Base-by-base conservation (phyloP, 2,888 invertebrate species). In the Julus scanicus region DNA sequence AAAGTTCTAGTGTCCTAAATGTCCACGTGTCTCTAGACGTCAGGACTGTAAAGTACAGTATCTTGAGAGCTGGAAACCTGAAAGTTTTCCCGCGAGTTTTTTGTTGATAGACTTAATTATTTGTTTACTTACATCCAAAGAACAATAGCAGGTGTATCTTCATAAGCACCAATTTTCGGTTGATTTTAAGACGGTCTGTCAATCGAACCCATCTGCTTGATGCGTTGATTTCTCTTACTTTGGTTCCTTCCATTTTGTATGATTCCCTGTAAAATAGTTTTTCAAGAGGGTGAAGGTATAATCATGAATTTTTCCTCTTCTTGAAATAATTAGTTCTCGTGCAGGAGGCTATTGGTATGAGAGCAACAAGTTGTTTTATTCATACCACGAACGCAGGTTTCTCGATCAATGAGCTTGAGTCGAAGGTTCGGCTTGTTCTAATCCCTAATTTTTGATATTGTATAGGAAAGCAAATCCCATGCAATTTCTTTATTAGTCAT, bases 51-150 rank as follows among this genome's bases (percentile, higher is more conserved):
- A n/a, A n/a, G n/a, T n/a, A n/a, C n/a, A n/a, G n/a, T n/a, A n/a
- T n/a, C n/a, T n/a, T n/a, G n/a, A n/a, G n/a, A n/a, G n/a, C n/a
- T n/a, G n/a, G n/a, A n/a, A n/a, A n/a, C n/a, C n/a, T n/a, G n/a
- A n/a, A n/a, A n/a, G n/a, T n/a, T n/a, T n/a, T n/a, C n/a, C n/a
- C n/a, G n/a, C n/a, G n/a, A n/a, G n/a, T n/a, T n/a, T n/a, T n/a
- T n/a, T n/a, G n/a, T n/a, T n/a, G n/a, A n/a, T n/a, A n/a, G n/a
- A n/a, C n/a, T 48, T 9, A 48, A 48, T 29, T 6, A 49, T 29
- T 53, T 1, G 6, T 39, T 17, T 49, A 86, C 86, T 86, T 86
- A 86, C 86, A 86, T 86, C 86, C 86, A 53, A 86, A 86, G 29
- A 86, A 86, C 49, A 86, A 13, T 8, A 86, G n/a, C 37, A 86